A percentile compares a stretch with the other conserved stretches of the same genome.
Conservation (phyloP, 2,888 invertebrate genomes). For the Lepidonotus clava region DNA sequence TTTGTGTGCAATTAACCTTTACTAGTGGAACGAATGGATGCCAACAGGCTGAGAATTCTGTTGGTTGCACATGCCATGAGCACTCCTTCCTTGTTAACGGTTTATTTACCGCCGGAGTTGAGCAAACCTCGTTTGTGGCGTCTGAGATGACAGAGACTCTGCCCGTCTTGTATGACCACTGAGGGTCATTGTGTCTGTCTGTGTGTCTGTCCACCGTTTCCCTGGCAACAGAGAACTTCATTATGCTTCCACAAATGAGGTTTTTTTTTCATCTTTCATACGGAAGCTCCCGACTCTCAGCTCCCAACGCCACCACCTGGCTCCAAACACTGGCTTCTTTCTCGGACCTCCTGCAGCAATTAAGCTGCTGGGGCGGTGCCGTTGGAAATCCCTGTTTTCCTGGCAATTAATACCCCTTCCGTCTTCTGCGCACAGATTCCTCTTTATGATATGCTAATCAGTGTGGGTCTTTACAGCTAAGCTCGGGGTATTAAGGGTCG, state of each 20-base stretch:
- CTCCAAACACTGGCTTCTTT: neutral
- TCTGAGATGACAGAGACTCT: too few relatives aligned
- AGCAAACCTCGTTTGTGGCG: neutral
- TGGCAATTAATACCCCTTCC: constrained; percentile 32
- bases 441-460: constrained; percentile 39
- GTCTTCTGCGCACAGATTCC: constrained; percentile 13
- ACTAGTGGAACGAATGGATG: too few relatives aligned
- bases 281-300: neutral
- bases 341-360: neutral
- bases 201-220: too few relatives aligned
- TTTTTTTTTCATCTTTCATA: constrained; percentile 27
- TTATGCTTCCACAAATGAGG: constrained; percentile 7
- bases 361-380: constrained; percentile 15
- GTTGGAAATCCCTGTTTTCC: constrained; percentile 34
- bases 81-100: neutral
- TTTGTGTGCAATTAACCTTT: too few relatives aligned
- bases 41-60: too few relatives aligned
- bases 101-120: neutral
- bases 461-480: neutral
- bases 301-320: neutral
- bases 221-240: constrained; percentile 16
- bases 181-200: too few relatives aligned
- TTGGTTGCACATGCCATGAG: too few relatives aligned
- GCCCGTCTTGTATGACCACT: too few relatives aligned
- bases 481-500: constrained; percentile 21